These are phyloP conservation scores for Poicephalus gulielmi DNA, from an alignment of 2,113 vertebrate genomes.

Conservation along the genomic window DNA sequence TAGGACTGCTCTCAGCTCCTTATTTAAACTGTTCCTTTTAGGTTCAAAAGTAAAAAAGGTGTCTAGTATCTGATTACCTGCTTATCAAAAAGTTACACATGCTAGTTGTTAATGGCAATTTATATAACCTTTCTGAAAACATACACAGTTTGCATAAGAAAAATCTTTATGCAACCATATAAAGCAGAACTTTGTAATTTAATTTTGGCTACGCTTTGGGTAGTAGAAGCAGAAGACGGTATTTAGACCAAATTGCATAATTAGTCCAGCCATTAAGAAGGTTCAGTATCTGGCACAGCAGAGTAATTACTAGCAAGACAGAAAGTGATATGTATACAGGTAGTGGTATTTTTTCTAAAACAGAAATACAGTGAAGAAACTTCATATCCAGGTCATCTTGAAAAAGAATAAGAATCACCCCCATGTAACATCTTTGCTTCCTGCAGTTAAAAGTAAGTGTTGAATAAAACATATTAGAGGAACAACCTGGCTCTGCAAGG, in stretches of 20 bases:
- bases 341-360: not conserved
- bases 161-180: not conserved
- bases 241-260: not conserved
- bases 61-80: not conserved
- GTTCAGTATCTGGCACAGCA: not conserved
- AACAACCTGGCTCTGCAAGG: not conserved
- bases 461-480: not conserved
- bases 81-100: not conserved
- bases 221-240: not conserved
- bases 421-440: accelerated
- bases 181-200: not conserved
- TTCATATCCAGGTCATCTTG: not conserved
- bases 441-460: not conserved
- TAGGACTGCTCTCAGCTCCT: not conserved
- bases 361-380: not conserved
- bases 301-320: not conserved
- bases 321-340: not conserved
- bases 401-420: not conserved
- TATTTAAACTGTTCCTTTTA: not conserved
- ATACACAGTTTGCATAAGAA: not conserved
- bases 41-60: slow-evolving; percentile 10
- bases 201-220: not conserved
- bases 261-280: not conserved
- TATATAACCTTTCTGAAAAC: not conserved
- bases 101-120: not conserved